Conservation (phyloP, 2,888 invertebrate species). For the Drosophila dives region DNA sequence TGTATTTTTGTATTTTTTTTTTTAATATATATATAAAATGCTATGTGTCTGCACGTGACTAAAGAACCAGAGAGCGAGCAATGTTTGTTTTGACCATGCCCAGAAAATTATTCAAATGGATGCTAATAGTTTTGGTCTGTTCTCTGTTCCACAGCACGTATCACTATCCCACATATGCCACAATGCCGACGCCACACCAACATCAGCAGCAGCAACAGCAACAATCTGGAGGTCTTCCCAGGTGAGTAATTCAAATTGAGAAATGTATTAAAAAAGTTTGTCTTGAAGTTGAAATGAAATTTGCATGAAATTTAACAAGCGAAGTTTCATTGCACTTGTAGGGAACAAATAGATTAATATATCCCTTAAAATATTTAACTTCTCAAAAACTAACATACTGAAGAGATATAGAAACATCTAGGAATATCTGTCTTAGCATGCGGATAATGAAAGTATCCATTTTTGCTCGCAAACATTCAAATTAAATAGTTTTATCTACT, state of each 20-base stretch:
- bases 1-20: conserved; percentile 10
- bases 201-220: conserved; percentile 83
- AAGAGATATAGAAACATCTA: background rate
- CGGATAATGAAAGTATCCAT: background rate
- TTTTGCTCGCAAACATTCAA: background rate
- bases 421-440: background rate
- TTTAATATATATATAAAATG: conserved; percentile 39
- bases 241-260: conserved; percentile 34
- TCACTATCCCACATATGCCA: conserved; percentile 81
- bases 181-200: conserved; percentile 88
- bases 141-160: conserved; percentile 73
- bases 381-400: background rate
- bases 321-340: background rate
- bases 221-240: conserved; percentile 50
- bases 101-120: background rate
- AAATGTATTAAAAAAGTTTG: no score
- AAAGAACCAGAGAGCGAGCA: conserved; percentile 37
- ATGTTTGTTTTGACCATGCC: conserved; percentile 35
- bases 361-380: background rate
- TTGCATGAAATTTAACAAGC: background rate
- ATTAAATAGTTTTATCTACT: no score
- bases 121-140: conserved; percentile 22
- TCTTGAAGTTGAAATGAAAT: background rate
- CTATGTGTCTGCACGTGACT: conserved; percentile 78
- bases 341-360: background rate